phyloP scores from a whole-genome alignment of 2,797 vertebrate species.

The Danio aesculapii region DNA sequence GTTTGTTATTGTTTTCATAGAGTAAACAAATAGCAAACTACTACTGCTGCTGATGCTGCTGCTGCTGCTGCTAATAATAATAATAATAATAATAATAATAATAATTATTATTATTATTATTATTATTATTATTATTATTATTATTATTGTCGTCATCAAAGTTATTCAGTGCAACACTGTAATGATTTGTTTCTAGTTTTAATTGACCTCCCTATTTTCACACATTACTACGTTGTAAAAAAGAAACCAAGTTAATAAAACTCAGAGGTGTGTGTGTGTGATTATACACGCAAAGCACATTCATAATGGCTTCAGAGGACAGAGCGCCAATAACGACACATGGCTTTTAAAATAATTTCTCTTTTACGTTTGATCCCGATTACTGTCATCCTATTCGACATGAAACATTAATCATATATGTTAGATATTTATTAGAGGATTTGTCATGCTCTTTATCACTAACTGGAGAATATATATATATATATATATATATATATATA shows the following conservation, averaged over 20 bases:
- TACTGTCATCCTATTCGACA: constrained; percentile 42
- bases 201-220: constrained; percentile 60
- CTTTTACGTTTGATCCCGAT: constrained; percentile 44
- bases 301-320: constrained; percentile 47
- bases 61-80: too few relatives aligned
- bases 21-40: too few relatives aligned
- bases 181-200: constrained; percentile 51
- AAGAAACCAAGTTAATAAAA: constrained; percentile 54
- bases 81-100: too few relatives aligned
- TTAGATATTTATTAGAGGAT: background rate
- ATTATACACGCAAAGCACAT: constrained; percentile 52
- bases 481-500: too few relatives aligned
- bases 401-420: constrained; percentile 27
- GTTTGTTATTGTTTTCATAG: background rate
- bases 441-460: background rate
- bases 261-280: constrained; percentile 44
- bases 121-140: too few relatives aligned
- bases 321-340: background rate
- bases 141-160: background rate
- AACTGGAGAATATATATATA: too few relatives aligned
- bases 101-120: background rate
- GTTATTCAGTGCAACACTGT: background rate
- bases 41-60: too few relatives aligned
- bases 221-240: constrained; percentile 67
- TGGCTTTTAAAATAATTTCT: constrained; percentile 28